Percentiles rank a stretch among this genome's conserved stretches.
Evolutionary conservation across 2,888 invertebrate species (phyloP).

Genomic region (Tiphia femorata): DNA sequence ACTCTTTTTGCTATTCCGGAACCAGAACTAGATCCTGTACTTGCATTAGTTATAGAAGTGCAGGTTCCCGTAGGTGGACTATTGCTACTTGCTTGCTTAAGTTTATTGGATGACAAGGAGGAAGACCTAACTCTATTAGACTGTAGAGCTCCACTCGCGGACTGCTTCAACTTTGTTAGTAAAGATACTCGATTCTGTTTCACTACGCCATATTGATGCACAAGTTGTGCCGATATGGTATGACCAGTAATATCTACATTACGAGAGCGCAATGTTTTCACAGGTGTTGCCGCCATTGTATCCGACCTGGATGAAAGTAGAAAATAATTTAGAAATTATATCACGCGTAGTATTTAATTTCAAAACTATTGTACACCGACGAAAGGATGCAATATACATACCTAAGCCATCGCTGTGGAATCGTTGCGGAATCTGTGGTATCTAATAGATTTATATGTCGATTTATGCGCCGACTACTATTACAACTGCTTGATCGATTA

Average conservation of each 20-base stretch:
- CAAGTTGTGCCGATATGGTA: slow-evolving; percentile 59
- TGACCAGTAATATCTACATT: slow-evolving; percentile 66
- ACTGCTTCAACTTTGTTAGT: slow-evolving; percentile 54
- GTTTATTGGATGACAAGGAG: slow-evolving; percentile 37
- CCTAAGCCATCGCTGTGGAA: slow-evolving; percentile 63
- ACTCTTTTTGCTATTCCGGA: slow-evolving; percentile 60
- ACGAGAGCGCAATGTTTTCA: slow-evolving; percentile 66
- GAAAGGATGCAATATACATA: slow-evolving; percentile 16
- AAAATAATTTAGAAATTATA: not conserved
- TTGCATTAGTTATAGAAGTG: slow-evolving; percentile 31
- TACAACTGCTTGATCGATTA: slow-evolving; percentile 36
- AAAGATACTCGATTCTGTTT: slow-evolving; percentile 58
- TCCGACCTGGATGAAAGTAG: slow-evolving; percentile 55
- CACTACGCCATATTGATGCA: slow-evolving; percentile 59
- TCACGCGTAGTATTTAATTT: not conserved
- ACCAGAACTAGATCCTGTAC: slow-evolving; percentile 31
- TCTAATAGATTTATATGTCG: slow-evolving; percentile 42
- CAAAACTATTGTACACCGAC: not conserved
- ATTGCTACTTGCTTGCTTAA: slow-evolving; percentile 35
- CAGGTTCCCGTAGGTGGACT: slow-evolving; percentile 28
- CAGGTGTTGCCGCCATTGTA: slow-evolving; percentile 66
- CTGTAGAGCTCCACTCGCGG: slow-evolving; percentile 29
- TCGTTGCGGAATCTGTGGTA: slow-evolving; percentile 37
- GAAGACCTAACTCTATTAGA: slow-evolving; percentile 41
- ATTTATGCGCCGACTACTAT: slow-evolving; percentile 39